A percentile compares a stretch with the other conserved stretches of the same genome.
Evolutionary conservation across 2,797 vertebrate genomes (phyloP).

Genomic region (Sitta carolinensis): DNA sequence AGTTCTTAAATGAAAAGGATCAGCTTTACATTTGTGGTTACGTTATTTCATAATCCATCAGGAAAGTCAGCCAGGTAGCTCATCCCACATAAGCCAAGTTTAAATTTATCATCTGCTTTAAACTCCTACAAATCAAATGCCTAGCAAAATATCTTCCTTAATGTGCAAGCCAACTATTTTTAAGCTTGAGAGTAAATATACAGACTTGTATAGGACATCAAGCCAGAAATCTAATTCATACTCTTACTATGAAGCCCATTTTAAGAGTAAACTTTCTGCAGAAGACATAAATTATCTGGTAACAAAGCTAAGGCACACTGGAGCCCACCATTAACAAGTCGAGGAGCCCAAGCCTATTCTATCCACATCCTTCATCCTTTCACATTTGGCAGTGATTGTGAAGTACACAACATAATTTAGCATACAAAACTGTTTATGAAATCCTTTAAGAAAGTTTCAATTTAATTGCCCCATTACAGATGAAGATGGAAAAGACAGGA

Average conservation of each 20-base stretch:
- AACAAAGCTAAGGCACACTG: slow-evolving; percentile 26
- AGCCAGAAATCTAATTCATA: slow-evolving; percentile 19
- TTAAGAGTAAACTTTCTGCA: slow-evolving; percentile 42
- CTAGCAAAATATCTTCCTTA: slow-evolving; percentile 33
- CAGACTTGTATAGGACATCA: slow-evolving; percentile 18
- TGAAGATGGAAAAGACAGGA: slow-evolving; percentile 53
- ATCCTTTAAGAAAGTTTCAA: slow-evolving; percentile 58
- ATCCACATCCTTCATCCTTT: slow-evolving; percentile 23
- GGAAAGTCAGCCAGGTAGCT: slow-evolving; percentile 30
- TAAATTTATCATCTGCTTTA: slow-evolving; percentile 30
- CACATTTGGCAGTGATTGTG: slow-evolving; percentile 35
- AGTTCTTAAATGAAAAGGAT: slow-evolving; percentile 30
- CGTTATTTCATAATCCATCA: not conserved
- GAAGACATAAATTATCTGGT: slow-evolving; percentile 16
- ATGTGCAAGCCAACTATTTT: slow-evolving; percentile 30
- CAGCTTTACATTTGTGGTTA: slow-evolving; percentile 5
- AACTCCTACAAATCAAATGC: slow-evolving; percentile 37
- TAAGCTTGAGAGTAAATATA: slow-evolving; percentile 29
- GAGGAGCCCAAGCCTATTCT: slow-evolving; percentile 8
- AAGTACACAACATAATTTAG: slow-evolving; percentile 56
- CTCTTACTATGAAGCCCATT: slow-evolving; percentile 1
- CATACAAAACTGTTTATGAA: slow-evolving; percentile 47
- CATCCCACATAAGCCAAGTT: not conserved
- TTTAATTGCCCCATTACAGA: slow-evolving; percentile 59
- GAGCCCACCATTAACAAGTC: slow-evolving; percentile 20